Evolutionary conservation across 2,797 vertebrate species (phyloP).

Genomic region (Onychomys arenicola): DNA sequence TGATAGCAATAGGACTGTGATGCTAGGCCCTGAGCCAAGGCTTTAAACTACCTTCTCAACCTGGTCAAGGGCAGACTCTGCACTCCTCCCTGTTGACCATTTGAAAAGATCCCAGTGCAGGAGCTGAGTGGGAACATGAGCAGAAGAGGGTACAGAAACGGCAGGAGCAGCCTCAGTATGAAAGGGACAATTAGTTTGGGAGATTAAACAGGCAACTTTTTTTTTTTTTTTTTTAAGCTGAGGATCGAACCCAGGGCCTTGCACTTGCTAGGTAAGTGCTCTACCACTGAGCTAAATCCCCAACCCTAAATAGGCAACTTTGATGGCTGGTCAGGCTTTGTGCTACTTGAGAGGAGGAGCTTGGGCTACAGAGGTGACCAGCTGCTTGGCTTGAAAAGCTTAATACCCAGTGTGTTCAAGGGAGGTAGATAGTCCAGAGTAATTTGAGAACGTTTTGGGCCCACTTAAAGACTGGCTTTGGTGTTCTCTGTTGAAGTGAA

Average conservation of each 20-base stretch:
- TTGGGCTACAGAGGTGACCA: neutral
- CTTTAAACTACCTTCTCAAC: neutral
- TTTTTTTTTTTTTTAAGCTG: too few relatives aligned
- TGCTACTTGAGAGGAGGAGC: neutral
- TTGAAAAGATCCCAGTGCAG: neutral
- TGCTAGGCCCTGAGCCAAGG: neutral
- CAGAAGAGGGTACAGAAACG: neutral
- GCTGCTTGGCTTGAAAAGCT: neutral
- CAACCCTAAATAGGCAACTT: neutral
- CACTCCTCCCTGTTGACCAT: neutral
- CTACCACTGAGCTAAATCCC: too few relatives aligned
- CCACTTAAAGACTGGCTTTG: neutral
- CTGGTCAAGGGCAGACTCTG: fast-evolving
- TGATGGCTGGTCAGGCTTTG: neutral
- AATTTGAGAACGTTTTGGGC: neutral
- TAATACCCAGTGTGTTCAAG: neutral
- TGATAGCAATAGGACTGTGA: neutral
- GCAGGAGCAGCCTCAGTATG: neutral
- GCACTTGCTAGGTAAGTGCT: too few relatives aligned
- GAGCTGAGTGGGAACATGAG: neutral
- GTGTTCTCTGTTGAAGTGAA: neutral
- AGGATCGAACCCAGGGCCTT: too few relatives aligned
- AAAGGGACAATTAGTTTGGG: neutral
- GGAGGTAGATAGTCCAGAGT: neutral
- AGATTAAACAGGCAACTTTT: neutral